Evolutionary conservation across 2,888 invertebrate species (phyloP).

Genomic region (Agrochola litura): DNA sequence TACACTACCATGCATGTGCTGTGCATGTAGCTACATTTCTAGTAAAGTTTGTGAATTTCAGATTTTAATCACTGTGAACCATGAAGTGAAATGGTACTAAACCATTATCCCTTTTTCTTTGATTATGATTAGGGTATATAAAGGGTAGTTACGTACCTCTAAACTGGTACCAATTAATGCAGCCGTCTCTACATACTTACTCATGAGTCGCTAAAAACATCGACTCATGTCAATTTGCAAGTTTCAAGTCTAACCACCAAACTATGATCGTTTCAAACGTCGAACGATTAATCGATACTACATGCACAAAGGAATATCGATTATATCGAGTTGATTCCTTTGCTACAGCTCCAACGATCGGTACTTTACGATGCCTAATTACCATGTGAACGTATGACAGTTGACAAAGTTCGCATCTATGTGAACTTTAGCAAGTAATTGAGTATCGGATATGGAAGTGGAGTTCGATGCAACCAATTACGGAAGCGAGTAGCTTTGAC

Average conservation of each 20-base stretch:
- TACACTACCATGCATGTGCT: background rate
- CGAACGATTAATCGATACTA: slow-evolving; percentile 16
- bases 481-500: background rate
- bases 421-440: slow-evolving; percentile 32
- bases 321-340: slow-evolving; percentile 25
- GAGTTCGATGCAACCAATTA: slow-evolving; percentile 28
- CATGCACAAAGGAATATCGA: slow-evolving; percentile 27
- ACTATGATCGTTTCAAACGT: slow-evolving; percentile 13
- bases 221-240: slow-evolving; percentile 3
- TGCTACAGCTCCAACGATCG: slow-evolving; percentile 11
- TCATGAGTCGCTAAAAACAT: background rate
- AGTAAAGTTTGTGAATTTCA: background rate
- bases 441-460: slow-evolving; percentile 6
- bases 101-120: background rate
- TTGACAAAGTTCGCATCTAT: slow-evolving; percentile 38
- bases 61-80: background rate
- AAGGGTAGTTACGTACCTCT: background rate
- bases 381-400: slow-evolving; percentile 25
- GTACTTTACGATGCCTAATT: slow-evolving; percentile 39
- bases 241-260: background rate
- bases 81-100: background rate
- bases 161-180: background rate
- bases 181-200: background rate
- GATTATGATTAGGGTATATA: background rate
- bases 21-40: background rate